Conservation (phyloP, 2,888 invertebrate genomes). For the Drosophila cognata region DNA sequence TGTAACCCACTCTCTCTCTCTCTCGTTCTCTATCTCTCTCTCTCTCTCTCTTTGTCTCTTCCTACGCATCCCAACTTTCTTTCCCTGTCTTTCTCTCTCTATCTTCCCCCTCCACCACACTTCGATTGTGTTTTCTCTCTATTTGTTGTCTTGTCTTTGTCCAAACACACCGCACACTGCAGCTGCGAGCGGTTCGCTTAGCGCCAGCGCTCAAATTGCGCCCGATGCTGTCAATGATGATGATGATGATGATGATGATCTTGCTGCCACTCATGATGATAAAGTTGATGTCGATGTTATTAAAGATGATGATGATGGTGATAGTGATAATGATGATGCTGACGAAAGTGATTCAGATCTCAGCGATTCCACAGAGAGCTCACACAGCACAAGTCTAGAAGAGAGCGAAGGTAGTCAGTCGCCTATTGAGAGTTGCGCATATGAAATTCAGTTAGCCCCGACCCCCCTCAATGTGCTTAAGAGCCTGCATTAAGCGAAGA, state of each 20-base stretch:
- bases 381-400: constrained; percentile 84
- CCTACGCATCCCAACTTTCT: constrained; percentile 13
- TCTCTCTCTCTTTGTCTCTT: constrained; percentile 27
- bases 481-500: constrained; percentile 51
- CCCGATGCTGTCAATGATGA: constrained; percentile 23
- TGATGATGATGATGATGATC: constrained; percentile 33
- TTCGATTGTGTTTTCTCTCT: constrained; percentile 42
- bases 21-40: constrained; percentile 13
- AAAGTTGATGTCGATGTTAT: constrained; percentile 21
- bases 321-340: constrained; percentile 49
- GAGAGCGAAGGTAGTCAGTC: constrained; percentile 79
- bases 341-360: constrained; percentile 87
- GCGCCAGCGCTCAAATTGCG: constrained; percentile 18
- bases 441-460: constrained; percentile 22
- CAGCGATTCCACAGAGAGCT: constrained; percentile 85
- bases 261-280: constrained; percentile 16
- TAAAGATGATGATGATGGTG: constrained; percentile 47
- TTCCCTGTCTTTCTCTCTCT: constrained; percentile 33
- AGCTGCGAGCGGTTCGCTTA: constrained; percentile 70
- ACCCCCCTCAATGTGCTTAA: constrained; percentile 33
- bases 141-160: constrained; percentile 74
- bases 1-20: constrained; percentile 39
- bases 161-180: constrained; percentile 68
- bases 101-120: constrained; percentile 23
- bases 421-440: constrained; percentile 45